Percentiles rank a stretch among this genome's conserved stretches.
Conservation (phyloP, 2,113 vertebrate species). For the Rhinolophus sinicus region DNA sequence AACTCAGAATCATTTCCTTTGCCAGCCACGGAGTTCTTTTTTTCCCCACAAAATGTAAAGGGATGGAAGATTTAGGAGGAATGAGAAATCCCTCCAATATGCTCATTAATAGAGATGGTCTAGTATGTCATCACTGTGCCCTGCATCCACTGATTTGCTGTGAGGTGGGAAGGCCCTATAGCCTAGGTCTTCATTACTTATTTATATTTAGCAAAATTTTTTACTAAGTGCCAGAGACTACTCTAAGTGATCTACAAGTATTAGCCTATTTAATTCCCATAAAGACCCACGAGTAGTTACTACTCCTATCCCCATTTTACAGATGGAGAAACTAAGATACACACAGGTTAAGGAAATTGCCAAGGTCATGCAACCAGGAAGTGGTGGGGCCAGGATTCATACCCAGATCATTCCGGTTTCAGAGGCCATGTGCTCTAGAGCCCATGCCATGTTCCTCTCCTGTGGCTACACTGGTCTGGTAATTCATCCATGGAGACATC, state of each 20-base stretch:
- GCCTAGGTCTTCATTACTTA: constrained; percentile 44
- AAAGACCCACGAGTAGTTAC: background rate
- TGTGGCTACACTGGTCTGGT: background rate
- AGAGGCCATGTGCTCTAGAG: background rate
- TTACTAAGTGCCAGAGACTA: background rate
- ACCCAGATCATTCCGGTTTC: background rate
- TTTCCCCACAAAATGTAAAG: background rate
- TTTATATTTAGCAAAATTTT: constrained; percentile 51
- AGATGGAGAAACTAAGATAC: background rate
- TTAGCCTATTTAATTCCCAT: background rate
- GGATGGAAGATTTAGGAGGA: constrained; percentile 1
- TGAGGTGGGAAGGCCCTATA: background rate
- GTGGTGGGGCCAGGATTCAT: background rate
- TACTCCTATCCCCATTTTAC: background rate
- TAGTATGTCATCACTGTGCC: background rate
- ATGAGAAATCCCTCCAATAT: background rate
- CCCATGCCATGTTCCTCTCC: background rate
- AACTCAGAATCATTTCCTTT: background rate
- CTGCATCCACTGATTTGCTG: constrained; percentile 6
- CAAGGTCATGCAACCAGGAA: background rate
- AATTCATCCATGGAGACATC: background rate
- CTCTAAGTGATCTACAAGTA: constrained; percentile 36
- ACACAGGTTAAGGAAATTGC: background rate
- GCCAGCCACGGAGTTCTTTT: background rate
- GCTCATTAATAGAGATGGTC: background rate